phyloP scores from a whole-genome alignment of 2,888 invertebrate species.

The Oligia latruncula region DNA sequence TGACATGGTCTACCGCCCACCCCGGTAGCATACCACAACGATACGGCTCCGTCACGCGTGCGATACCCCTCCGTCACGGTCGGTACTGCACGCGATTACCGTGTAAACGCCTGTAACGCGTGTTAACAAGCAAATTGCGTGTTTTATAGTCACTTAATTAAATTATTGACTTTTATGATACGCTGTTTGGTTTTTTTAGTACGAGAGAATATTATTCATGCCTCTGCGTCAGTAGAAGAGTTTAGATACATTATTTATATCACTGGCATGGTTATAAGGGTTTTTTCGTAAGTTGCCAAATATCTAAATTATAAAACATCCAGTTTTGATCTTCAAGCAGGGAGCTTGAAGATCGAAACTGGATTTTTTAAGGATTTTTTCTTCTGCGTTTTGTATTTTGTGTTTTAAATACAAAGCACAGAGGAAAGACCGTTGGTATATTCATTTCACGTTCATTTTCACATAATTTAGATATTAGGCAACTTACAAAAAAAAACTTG shows the following conservation, averaged over 20 bases:
- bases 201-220: background rate
- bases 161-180: constrained; percentile 57
- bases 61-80: constrained; percentile 75
- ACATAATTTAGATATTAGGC: no score
- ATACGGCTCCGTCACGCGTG: constrained; percentile 56
- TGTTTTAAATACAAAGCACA: no score
- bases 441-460: no score
- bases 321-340: background rate
- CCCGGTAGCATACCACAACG: constrained; percentile 67
- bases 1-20: constrained; percentile 69
- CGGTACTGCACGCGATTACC: constrained; percentile 82
- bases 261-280: background rate
- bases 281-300: background rate
- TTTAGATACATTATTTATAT: background rate
- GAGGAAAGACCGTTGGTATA: no score
- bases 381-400: no score
- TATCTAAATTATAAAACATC: background rate
- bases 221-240: background rate
- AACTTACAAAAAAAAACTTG: no score
- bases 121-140: constrained; percentile 62
- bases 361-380: no score
- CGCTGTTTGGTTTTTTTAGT: constrained; percentile 32
- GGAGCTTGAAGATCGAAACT: background rate
- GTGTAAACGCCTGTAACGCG: constrained; percentile 78
- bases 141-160: constrained; percentile 60